Percentiles rank a stretch among this genome's conserved stretches.
These are phyloP conservation scores for Phaedon cochleariae DNA, from an alignment of 2,888 invertebrate genomes.

Conservation along the genomic window DNA sequence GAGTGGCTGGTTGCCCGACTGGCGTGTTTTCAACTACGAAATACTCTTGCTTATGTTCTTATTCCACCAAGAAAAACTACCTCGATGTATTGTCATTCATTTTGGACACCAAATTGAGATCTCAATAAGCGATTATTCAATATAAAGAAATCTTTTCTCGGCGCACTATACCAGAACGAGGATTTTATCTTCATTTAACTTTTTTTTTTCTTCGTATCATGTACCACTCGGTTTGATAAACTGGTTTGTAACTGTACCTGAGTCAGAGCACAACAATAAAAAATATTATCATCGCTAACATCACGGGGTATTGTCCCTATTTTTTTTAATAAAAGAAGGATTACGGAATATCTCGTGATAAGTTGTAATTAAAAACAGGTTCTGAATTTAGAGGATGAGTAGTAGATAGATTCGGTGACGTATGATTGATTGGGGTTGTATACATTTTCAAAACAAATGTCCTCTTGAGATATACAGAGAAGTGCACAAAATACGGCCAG, in stretches of 20 bases:
- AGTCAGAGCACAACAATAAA: slow-evolving; percentile 26
- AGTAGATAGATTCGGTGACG: not conserved
- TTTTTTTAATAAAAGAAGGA: slow-evolving; percentile 17
- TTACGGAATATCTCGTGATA: slow-evolving; percentile 18
- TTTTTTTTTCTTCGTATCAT: slow-evolving; percentile 36
- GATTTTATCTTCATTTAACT: not conserved
- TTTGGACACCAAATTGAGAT: not conserved
- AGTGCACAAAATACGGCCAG: too few relatives aligned
- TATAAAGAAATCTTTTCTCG: not conserved
- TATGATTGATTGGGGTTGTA: not conserved
- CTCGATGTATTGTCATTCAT: not conserved
- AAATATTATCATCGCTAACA: slow-evolving; percentile 22
- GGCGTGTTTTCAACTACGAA: not conserved
- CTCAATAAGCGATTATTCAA: not conserved
- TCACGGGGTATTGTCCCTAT: slow-evolving; percentile 22
- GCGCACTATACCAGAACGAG: not conserved
- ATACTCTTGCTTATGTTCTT: not conserved
- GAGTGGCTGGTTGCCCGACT: too few relatives aligned
- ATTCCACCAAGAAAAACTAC: not conserved
- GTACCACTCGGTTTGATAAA: slow-evolving; percentile 26
- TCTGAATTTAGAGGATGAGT: slow-evolving; percentile 13
- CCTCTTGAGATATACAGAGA: too few relatives aligned
- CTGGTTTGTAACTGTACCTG: slow-evolving; percentile 42
- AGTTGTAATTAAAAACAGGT: slow-evolving; percentile 19
- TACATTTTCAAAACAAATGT: not conserved